A percentile compares a stretch with the other conserved stretches of the same genome.
phyloP scores from a whole-genome alignment of 2,888 invertebrate species.

The Ypsolopha sequella region DNA sequence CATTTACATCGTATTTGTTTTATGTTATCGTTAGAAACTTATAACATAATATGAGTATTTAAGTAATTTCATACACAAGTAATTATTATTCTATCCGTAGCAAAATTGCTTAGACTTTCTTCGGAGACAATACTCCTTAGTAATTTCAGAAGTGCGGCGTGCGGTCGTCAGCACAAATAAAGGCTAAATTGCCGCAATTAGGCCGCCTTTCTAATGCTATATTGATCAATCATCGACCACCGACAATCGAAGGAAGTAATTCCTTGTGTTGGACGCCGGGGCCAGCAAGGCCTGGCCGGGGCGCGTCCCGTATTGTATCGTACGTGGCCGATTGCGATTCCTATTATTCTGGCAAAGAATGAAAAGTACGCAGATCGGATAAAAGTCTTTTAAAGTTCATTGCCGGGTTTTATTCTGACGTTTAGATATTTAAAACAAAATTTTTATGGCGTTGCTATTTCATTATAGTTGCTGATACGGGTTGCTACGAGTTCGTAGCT shows the following conservation, averaged over 20 bases:
- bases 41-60: neutral
- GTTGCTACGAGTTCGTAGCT: too few species aligned
- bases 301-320: conserved; percentile 30
- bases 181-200: conserved; percentile 56
- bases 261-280: conserved; percentile 30
- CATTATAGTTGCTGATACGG: too few species aligned
- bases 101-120: conserved; percentile 7
- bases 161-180: conserved; percentile 53
- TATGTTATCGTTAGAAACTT: too few species aligned
- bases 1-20: too few species aligned
- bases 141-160: conserved; percentile 10
- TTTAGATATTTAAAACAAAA: too few species aligned
- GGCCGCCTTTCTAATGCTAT: conserved; percentile 58
- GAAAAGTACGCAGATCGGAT: neutral
- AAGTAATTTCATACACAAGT: neutral
- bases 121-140: conserved; percentile 5
- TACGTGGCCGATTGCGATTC: conserved; percentile 35
- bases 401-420: too few species aligned
- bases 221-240: conserved; percentile 64
- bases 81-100: neutral
- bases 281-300: too few species aligned
- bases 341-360: conserved; percentile 9
- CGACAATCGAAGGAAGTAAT: conserved; percentile 51
- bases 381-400: neutral
- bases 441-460: too few species aligned